phyloP scores from a whole-genome alignment of 2,113 vertebrate species.

The Macrotis lagotis region DNA sequence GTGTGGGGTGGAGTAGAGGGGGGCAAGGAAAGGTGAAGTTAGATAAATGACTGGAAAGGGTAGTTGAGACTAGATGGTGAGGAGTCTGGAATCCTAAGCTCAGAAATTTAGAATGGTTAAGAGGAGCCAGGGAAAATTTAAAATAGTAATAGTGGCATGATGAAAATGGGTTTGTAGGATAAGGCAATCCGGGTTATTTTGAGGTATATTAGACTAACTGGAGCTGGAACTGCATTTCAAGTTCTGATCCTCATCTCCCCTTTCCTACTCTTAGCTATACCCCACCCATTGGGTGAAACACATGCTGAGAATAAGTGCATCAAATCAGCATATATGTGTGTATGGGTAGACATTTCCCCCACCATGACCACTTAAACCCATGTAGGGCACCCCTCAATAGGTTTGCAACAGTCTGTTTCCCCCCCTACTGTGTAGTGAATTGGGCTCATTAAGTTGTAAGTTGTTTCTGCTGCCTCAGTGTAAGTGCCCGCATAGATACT shows the following conservation, averaged over 20 bases:
- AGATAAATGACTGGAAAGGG: not conserved
- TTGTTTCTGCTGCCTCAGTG: slow-evolving; percentile 66
- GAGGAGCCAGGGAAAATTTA: not conserved
- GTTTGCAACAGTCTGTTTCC: slow-evolving; percentile 63
- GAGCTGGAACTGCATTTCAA: not conserved
- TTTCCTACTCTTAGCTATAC: not conserved
- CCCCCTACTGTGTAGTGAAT: slow-evolving; percentile 72
- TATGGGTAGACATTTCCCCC: not conserved
- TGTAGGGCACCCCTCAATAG: slow-evolving; percentile 55
- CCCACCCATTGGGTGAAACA: not conserved
- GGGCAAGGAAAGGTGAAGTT: not conserved
- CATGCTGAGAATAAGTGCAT: not conserved
- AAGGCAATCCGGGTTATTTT: not conserved
- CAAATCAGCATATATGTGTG: not conserved
- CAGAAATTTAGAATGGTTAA: not conserved
- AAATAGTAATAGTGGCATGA: not conserved
- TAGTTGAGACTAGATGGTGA: not conserved
- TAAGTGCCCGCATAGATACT: slow-evolving; percentile 78
- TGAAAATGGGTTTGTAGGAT: not conserved
- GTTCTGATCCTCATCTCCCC: not conserved
- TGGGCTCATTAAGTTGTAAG: slow-evolving; percentile 80
- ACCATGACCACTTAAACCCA: not conserved
- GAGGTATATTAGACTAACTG: not conserved
- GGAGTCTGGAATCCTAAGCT: not conserved
- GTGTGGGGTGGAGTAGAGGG: not conserved